Conservation (phyloP, 1,140 invertebrate genomes). For the Drosophila persimilis region DNA sequence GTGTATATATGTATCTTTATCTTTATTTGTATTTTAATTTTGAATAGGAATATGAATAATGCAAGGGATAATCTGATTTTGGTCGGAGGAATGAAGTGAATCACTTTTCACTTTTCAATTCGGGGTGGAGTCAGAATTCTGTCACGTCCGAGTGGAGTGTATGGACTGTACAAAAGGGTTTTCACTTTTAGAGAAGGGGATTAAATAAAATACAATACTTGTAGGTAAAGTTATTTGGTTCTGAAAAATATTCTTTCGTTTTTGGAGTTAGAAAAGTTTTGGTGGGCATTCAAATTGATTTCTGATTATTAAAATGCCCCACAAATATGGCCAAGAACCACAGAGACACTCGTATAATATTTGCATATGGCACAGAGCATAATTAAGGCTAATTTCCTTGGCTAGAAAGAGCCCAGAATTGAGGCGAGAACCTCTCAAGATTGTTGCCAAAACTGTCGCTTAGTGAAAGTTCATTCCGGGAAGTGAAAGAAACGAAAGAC, state of each 20-base stretch:
- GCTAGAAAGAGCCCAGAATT: conserved; percentile 29
- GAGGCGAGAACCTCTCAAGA: conserved; percentile 23
- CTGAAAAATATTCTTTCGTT: background rate
- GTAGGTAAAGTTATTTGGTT: no score
- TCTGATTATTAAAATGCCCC: conserved; percentile 37
- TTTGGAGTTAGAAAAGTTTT: background rate
- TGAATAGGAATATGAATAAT: conserved; percentile 57
- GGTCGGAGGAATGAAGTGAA: conserved; percentile 5
- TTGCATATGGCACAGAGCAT: conserved; percentile 58
- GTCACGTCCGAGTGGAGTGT: conserved; percentile 11
- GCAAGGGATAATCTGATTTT: conserved; percentile 28
- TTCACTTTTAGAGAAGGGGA: conserved; percentile 22
- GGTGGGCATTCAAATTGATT: conserved; percentile 46
- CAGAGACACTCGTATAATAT: conserved; percentile 24
- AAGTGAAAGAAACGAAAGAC: conserved; percentile 60
- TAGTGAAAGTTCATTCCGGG: conserved; percentile 53
- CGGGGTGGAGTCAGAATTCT: conserved; percentile 27
- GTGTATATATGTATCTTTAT: background rate
- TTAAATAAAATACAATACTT: background rate
- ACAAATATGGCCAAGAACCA: conserved; percentile 1
- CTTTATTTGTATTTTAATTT: no score
- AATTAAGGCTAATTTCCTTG: conserved; percentile 52
- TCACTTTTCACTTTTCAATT: conserved; percentile 66
- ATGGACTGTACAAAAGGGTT: background rate
- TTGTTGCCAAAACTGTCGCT: conserved; percentile 37